Evolutionary conservation across 2,888 invertebrate species (phyloP).

Genomic region (Amphipyra berbera): DNA sequence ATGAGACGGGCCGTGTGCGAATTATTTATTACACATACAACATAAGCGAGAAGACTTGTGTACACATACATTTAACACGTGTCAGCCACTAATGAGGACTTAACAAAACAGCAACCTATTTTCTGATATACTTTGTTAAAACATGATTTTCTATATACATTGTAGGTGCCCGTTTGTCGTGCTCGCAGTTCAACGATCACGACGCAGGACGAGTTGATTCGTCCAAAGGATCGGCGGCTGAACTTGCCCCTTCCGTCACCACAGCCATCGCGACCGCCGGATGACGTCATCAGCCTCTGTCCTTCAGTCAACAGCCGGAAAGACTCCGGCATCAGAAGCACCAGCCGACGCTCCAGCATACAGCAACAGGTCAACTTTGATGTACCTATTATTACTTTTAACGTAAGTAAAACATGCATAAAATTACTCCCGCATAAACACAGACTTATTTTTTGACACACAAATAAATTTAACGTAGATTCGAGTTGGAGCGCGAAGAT

Average conservation of each 20-base stretch:
- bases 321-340: slow-evolving; percentile 96
- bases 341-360: slow-evolving; percentile 95
- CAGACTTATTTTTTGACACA: slow-evolving; percentile 36
- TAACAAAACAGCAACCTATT: slow-evolving; percentile 19
- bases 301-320: slow-evolving; percentile 95
- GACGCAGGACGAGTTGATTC: slow-evolving; percentile 78
- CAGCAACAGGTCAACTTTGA: slow-evolving; percentile 92
- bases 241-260: slow-evolving; percentile 84
- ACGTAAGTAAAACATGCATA: slow-evolving; percentile 49
- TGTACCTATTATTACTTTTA: slow-evolving; percentile 54
- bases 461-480: slow-evolving; percentile 52
- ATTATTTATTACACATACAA: slow-evolving; percentile 30
- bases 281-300: slow-evolving; percentile 93
- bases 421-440: slow-evolving; percentile 51
- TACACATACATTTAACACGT: slow-evolving; percentile 41
- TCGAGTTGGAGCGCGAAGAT: slow-evolving; percentile 38
- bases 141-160: slow-evolving; percentile 26
- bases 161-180: slow-evolving; percentile 83
- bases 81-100: slow-evolving; percentile 34
- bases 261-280: slow-evolving; percentile 73
- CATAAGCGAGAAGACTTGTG: slow-evolving; percentile 30
- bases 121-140: slow-evolving; percentile 27
- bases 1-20: slow-evolving; percentile 19
- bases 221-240: slow-evolving; percentile 80
- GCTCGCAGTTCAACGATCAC: slow-evolving; percentile 86